Base-by-base conservation (phyloP, 2,888 invertebrate genomes). In the Mayetiola destructor region DNA sequence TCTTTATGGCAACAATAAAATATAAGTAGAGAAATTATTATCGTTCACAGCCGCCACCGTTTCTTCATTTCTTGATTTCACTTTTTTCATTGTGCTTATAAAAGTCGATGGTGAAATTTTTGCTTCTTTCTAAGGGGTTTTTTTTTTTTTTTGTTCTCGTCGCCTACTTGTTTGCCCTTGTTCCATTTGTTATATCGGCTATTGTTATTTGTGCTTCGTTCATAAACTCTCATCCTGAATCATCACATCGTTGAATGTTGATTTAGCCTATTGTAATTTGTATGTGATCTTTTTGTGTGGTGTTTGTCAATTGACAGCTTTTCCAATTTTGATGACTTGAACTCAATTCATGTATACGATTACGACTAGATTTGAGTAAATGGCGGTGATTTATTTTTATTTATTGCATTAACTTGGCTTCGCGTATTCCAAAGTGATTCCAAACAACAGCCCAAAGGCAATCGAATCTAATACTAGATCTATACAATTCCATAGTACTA, bases 261-360 rank as follows among this genome's bases (percentile, higher is more conserved):
- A 48, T 48, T 48, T 48, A 27, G 48, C 48, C n/a, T 27, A 48
- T 27, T 48, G 48, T 48, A 48, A 48, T 48, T 48, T 48, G 48
- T 48, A 9, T 48, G 48, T 27, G 48, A 48, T 48, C 48, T 48
- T 27, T 48, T 23, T 27, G 16, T 48, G 48, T 48, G 23, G 48
- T 48, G 48, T 48, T 48, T 48, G 48, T 48, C 48, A 48, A 48
- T 48, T 48, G 48, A 27, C 48, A 48, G 48, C 6, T 48, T 48
- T 48, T 48, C 48, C 27, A 27, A 48, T 48, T 48, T n/a, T 48
- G 27, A 27, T 16, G n/a, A 27, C 48, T 16, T 27, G 48, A 23
- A 27, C 23, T 27, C n/a, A n/a, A n/a, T n/a, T n/a, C n/a, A n/a
- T n/a, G n/a, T n/a, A n/a, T n/a, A n/a, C n/a, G n/a, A n/a, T n/a